phyloP scores from a whole-genome alignment of 2,888 invertebrate species.

The Cremastinae sp. region DNA sequence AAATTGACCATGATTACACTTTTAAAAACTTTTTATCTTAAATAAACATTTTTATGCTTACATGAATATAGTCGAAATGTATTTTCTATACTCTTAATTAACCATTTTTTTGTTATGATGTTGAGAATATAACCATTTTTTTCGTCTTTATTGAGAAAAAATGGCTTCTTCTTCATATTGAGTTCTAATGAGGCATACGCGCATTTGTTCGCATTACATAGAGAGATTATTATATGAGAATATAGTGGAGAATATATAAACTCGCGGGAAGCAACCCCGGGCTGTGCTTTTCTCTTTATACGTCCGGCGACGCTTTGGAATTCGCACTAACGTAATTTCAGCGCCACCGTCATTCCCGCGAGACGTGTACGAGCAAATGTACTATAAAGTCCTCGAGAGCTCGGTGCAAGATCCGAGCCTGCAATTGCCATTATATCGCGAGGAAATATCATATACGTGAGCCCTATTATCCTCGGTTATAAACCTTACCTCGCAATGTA shows the following conservation, averaged over 20 bases:
- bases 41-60: too few species aligned
- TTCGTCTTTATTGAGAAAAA: background rate
- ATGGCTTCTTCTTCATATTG: too few species aligned
- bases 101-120: background rate
- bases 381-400: constrained; percentile 7
- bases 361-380: constrained; percentile 17
- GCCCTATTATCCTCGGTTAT: constrained; percentile 43
- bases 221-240: background rate
- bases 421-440: constrained; percentile 59
- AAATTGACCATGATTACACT: too few species aligned
- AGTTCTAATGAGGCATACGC: too few species aligned
- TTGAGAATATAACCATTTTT: background rate
- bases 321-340: constrained; percentile 51
- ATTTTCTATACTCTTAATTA: too few species aligned
- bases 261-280: background rate
- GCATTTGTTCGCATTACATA: too few species aligned
- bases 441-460: constrained; percentile 51
- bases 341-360: constrained; percentile 12
- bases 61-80: too few species aligned
- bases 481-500: constrained; percentile 4
- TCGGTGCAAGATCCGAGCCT: constrained; percentile 32
- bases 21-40: too few species aligned
- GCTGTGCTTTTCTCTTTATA: constrained; percentile 28
- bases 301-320: constrained; percentile 47
- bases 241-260: constrained; percentile 31